phyloP scores from a whole-genome alignment of 2,797 vertebrate genomes.

The Neosalanx taihuensis region DNA sequence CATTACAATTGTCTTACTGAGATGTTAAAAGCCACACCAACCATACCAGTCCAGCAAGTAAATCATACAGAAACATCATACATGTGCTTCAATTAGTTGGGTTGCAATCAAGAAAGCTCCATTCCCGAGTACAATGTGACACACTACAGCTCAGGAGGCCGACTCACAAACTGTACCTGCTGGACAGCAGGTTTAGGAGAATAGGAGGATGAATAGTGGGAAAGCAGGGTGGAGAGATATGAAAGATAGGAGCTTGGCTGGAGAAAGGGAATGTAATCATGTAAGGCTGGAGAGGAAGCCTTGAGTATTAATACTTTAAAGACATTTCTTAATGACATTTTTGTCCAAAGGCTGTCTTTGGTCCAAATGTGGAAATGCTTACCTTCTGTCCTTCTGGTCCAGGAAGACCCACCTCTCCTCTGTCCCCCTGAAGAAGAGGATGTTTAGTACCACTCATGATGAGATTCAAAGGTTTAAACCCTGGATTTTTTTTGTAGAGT shows the following conservation, averaged over 20 bases:
- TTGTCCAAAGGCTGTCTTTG: no score
- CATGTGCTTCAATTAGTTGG: neutral
- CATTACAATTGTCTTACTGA: no score
- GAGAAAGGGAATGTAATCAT: conserved; percentile 22
- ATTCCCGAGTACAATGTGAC: neutral
- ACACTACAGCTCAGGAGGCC: neutral
- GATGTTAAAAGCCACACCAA: neutral
- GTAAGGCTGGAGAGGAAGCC: neutral
- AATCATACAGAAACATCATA: no score
- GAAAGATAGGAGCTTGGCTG: conserved; percentile 39
- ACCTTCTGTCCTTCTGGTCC: conserved; percentile 86
- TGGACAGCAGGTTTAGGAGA: conserved; percentile 53
- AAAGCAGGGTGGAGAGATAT: neutral
- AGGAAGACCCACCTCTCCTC: conserved; percentile 82
- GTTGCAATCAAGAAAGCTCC: no score
- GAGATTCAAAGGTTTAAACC: neutral
- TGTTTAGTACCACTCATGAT: neutral
- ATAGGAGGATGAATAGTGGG: conserved; percentile 38
- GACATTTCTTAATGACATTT: neutral
- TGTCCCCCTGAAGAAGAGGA: conserved; percentile 73
- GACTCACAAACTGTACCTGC: conserved; percentile 42
- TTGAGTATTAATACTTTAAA: conserved; percentile 18
- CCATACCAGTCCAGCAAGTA: neutral
- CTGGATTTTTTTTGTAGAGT: neutral
- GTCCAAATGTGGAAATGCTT: conserved; percentile 4